These are phyloP conservation scores for Cyprinus carpio DNA, from an alignment of 2,113 vertebrate genomes.

Conservation along the genomic window DNA sequence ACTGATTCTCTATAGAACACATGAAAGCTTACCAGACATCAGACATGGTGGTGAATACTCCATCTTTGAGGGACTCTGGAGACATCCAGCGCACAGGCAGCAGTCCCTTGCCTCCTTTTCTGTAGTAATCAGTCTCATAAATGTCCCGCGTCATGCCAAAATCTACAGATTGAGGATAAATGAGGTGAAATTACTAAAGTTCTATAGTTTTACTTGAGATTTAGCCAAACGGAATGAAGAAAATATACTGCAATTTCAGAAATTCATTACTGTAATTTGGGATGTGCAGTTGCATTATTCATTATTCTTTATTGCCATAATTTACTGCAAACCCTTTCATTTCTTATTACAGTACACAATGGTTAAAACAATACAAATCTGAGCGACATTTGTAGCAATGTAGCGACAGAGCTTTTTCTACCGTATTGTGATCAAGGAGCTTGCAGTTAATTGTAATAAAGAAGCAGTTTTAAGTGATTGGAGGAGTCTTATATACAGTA, in stretches of 20 bases:
- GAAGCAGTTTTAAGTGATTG: neutral
- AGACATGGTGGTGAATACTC: constrained; percentile 96
- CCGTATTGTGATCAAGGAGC: neutral
- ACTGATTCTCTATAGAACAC: neutral
- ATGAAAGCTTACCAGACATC: constrained; percentile 88
- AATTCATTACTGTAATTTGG: neutral
- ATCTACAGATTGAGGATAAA: constrained; percentile 73
- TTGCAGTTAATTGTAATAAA: too few species aligned
- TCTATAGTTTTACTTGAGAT: constrained; percentile 35
- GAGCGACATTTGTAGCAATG: neutral
- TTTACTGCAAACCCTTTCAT: neutral
- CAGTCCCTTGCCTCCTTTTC: constrained; percentile 95
- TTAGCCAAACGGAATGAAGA: constrained; percentile 37
- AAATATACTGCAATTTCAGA: neutral
- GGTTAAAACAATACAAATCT: neutral
- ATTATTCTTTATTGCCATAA: too few species aligned
- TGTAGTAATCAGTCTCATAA: constrained; percentile 98
- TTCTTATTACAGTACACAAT: neutral
- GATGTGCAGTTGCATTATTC: neutral
- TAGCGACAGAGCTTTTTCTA: neutral
- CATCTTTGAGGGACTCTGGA: constrained; percentile 95
- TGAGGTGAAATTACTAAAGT: constrained; percentile 43
- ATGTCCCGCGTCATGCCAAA: constrained; percentile 99
- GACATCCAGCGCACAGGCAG: constrained; percentile 99
- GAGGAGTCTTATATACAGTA: too few species aligned